Evolutionary conservation across 2,797 vertebrate species (phyloP).

Genomic region (Zenarchopterus dispar): DNA sequence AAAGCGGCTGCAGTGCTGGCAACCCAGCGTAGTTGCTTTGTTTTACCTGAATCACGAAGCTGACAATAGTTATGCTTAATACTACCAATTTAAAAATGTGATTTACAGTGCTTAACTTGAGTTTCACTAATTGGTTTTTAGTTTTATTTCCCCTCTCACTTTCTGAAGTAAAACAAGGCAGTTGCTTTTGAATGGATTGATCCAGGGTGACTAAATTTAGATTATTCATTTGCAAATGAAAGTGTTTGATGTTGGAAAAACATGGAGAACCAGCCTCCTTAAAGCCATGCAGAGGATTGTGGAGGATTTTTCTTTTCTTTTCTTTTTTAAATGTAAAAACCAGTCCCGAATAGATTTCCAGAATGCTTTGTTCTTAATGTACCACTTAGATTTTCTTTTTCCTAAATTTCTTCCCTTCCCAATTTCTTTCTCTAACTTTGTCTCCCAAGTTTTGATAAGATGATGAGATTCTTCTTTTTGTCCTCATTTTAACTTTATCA

Average conservation of each 20-base stretch:
- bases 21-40: conserved; percentile 2
- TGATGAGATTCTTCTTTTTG: conserved; percentile 9
- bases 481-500: conserved; percentile 4
- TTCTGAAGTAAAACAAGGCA: too few relatives aligned
- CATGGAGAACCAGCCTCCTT: conserved; percentile 7
- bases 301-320: neutral
- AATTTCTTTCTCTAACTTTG: conserved; percentile 10
- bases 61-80: conserved; percentile 6
- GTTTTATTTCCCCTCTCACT: neutral
- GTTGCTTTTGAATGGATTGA: neutral
- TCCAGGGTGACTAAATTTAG: conserved; percentile 1
- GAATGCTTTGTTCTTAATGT: conserved; percentile 23
- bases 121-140: neutral
- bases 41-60: conserved; percentile 10
- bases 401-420: conserved; percentile 7
- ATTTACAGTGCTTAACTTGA: neutral
- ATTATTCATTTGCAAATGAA: conserved; percentile 21
- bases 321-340: too few relatives aligned
- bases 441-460: conserved; percentile 25
- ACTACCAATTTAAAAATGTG: neutral
- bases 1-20: neutral
- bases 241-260: conserved; percentile 10
- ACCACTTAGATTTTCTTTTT: conserved; percentile 7
- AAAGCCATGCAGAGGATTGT: conserved; percentile 19
- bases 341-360: too few relatives aligned